These are phyloP conservation scores for Gibbula magus DNA, from an alignment of 2,888 invertebrate species.

Conservation along the genomic window DNA sequence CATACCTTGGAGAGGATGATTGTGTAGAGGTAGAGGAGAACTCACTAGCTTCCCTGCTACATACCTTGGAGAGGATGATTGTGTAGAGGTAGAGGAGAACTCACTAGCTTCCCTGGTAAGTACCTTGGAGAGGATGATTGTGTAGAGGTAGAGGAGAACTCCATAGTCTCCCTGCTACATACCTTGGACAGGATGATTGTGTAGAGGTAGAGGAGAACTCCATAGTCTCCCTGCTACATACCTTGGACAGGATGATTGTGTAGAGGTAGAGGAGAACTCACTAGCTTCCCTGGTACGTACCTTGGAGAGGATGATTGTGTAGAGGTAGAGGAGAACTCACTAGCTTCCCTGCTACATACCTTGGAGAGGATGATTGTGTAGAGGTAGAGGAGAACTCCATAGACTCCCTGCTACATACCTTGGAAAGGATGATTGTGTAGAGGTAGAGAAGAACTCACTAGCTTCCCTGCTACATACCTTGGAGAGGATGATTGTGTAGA, in stretches of 20 bases:
- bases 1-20: no score
- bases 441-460: conserved; percentile 81
- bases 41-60: not conserved
- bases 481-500: no score
- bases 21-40: no score
- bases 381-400: no score
- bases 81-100: conserved; percentile 87
- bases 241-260: no score
- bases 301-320: conserved; percentile 89
- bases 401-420: conserved; percentile 50
- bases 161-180: conserved; percentile 11
- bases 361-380: no score
- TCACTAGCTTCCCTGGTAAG: conserved; percentile 69
- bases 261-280: no score
- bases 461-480: conserved; percentile 62
- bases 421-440: conserved; percentile 91
- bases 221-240: conserved; percentile 69
- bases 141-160: no score
- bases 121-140: no score
- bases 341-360: conserved; percentile 64
- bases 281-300: conserved; percentile 41
- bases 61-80: conserved; percentile 84
- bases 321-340: conserved; percentile 83
- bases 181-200: conserved; percentile 87
- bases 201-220: conserved; percentile 84